A percentile compares a stretch with the other conserved stretches of the same genome.
phyloP scores from a whole-genome alignment of 1,140 invertebrate genomes.

The Bombus ignitus region DNA sequence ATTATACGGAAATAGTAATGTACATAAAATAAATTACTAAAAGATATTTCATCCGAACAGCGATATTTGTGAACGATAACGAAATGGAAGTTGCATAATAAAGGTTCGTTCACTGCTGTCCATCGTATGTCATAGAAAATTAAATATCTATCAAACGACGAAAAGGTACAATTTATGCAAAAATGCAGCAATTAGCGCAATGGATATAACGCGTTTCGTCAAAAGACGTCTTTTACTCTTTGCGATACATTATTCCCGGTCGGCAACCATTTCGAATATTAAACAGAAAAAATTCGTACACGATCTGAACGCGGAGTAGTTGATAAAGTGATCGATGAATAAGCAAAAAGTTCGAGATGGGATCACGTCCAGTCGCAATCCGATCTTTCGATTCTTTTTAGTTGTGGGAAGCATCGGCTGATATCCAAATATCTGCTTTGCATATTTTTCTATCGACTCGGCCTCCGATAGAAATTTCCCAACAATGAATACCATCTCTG shows the following conservation, averaged over 20 bases:
- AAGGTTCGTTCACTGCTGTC: not conserved
- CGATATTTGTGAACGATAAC: not conserved
- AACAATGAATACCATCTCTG: not conserved
- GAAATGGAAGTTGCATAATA: not conserved
- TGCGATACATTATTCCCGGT: not conserved
- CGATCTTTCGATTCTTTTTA: not conserved
- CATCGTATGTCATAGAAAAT: not conserved
- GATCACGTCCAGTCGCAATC: not conserved
- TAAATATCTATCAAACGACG: not conserved
- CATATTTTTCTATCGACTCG: not conserved
- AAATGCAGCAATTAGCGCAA: not conserved
- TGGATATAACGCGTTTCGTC: not conserved
- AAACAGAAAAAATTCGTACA: not conserved
- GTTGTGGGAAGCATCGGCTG: not conserved
- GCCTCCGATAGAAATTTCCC: not conserved
- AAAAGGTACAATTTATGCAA: not conserved
- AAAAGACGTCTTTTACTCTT: not conserved
- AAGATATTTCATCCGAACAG: not conserved
- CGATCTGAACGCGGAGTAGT: not conserved
- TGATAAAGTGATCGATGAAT: not conserved
- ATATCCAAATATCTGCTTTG: not conserved
- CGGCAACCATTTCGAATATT: conserved; percentile 2
- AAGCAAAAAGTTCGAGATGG: not conserved
- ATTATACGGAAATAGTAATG: not conserved
- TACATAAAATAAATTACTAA: not conserved